These are phyloP conservation scores for Tragelaphus strepsiceros DNA, from an alignment of 2,113 vertebrate genomes.

Conservation along the genomic window DNA sequence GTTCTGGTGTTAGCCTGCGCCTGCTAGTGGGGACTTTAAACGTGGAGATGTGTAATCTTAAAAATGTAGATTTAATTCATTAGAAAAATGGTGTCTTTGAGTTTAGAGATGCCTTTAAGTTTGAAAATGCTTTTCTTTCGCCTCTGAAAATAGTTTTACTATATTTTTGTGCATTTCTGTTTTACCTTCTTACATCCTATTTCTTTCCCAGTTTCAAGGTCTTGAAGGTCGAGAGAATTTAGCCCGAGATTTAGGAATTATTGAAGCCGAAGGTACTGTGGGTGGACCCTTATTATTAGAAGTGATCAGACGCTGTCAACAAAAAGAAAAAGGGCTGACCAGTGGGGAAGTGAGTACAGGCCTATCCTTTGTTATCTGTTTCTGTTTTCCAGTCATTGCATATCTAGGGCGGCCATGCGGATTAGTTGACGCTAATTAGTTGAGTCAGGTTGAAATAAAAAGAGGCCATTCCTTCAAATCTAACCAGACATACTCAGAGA, in stretches of 20 bases:
- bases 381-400: not conserved
- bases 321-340: conserved; percentile 69
- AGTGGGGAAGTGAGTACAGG: conserved; percentile 78
- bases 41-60: not conserved
- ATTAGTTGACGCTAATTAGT: too few relatives aligned
- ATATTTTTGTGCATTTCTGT: not conserved
- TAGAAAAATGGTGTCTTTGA: not conserved
- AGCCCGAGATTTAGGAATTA: conserved; percentile 87
- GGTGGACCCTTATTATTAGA: conserved; percentile 88
- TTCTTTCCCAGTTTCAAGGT: conserved; percentile 80
- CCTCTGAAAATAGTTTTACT: not conserved
- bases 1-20: not conserved
- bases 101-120: not conserved
- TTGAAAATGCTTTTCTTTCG: not conserved
- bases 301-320: conserved; percentile 85
- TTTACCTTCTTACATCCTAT: not conserved
- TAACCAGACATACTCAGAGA: not conserved
- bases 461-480: not conserved
- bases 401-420: fast-evolving
- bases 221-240: conserved; percentile 88
- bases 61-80: not conserved
- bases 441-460: not conserved
- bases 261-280: conserved; percentile 82
- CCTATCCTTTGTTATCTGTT: not conserved
- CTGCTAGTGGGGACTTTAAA: not conserved